Conservation (phyloP, 1,140 invertebrate species). For the Aphelinus atriplicis region DNA sequence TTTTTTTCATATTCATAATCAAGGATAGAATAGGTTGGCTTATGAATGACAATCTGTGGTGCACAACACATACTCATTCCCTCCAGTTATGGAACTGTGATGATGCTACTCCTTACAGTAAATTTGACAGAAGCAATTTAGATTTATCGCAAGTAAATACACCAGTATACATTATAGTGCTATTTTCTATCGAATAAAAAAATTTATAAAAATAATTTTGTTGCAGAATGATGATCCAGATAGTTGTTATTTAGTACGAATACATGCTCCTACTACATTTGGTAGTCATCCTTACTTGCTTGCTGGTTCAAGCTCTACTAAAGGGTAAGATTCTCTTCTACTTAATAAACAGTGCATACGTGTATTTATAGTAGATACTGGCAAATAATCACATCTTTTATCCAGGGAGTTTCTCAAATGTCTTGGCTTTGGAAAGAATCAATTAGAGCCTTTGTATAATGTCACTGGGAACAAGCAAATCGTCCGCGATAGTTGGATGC, state of each 20-base stretch:
- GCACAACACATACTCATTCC: slow-evolving; percentile 77
- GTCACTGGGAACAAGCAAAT: slow-evolving; percentile 74
- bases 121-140: slow-evolving; percentile 67
- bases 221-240: slow-evolving; percentile 69
- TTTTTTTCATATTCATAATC: slow-evolving; percentile 40
- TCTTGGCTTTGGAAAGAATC: slow-evolving; percentile 65
- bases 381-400: slow-evolving; percentile 31
- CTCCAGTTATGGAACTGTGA: slow-evolving; percentile 78
- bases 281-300: slow-evolving; percentile 66
- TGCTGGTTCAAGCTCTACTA: slow-evolving; percentile 70
- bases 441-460: slow-evolving; percentile 67
- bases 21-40: slow-evolving; percentile 64
- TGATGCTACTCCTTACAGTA: slow-evolving; percentile 68
- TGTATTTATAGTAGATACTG: no score
- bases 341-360: no score
- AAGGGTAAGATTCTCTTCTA: slow-evolving; percentile 61
- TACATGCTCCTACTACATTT: slow-evolving; percentile 52
- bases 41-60: slow-evolving; percentile 68
- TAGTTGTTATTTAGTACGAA: slow-evolving; percentile 73
- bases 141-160: slow-evolving; percentile 45
- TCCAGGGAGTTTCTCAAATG: slow-evolving; percentile 69
- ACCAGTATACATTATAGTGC: background rate
- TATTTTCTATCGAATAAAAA: no score
- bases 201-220: slow-evolving; percentile 6
- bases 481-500: slow-evolving; percentile 72